Conservation (phyloP, 2,888 invertebrate genomes). For the Odontocerum albicorne region DNA sequence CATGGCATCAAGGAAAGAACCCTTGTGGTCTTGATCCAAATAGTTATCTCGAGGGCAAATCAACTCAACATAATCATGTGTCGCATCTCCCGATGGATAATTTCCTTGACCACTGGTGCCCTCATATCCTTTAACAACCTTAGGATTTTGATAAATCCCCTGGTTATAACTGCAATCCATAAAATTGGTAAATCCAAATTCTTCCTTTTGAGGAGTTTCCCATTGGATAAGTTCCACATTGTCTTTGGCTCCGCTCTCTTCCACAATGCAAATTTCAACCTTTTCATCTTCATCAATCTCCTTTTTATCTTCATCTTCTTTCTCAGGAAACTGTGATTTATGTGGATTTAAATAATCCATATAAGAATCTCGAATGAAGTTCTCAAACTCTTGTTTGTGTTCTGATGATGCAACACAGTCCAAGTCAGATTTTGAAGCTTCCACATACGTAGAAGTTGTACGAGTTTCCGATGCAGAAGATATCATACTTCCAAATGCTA, state of each 20-base stretch:
- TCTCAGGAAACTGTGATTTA: constrained; percentile 49
- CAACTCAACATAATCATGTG: constrained; percentile 45
- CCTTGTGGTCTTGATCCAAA: constrained; percentile 27
- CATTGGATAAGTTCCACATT: constrained; percentile 50
- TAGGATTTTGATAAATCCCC: constrained; percentile 17
- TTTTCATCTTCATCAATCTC: constrained; percentile 44
- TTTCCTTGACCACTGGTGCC: constrained; percentile 1
- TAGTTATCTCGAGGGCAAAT: constrained; percentile 21
- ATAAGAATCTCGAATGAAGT: constrained; percentile 55
- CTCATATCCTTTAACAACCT: constrained; percentile 40
- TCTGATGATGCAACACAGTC: constrained; percentile 43
- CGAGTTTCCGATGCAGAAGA: neutral
- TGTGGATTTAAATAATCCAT: constrained; percentile 56
- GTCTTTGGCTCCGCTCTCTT: constrained; percentile 32
- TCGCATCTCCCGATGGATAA: constrained; percentile 12
- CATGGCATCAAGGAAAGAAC: constrained; percentile 26
- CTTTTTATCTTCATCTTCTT: constrained; percentile 39
- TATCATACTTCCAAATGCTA: constrained; percentile 48
- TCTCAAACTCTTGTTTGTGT: constrained; percentile 51
- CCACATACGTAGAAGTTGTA: constrained; percentile 1
- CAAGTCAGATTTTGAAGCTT: constrained; percentile 5
- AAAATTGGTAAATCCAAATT: constrained; percentile 53
- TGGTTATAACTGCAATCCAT: constrained; percentile 50
- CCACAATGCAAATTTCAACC: constrained; percentile 22
- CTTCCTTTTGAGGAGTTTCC: constrained; percentile 49